Evolutionary conservation across 2,888 invertebrate species (phyloP), one percentile per base, ranked within the genome.

Genomic region (Parnassius glacialis): DNA sequence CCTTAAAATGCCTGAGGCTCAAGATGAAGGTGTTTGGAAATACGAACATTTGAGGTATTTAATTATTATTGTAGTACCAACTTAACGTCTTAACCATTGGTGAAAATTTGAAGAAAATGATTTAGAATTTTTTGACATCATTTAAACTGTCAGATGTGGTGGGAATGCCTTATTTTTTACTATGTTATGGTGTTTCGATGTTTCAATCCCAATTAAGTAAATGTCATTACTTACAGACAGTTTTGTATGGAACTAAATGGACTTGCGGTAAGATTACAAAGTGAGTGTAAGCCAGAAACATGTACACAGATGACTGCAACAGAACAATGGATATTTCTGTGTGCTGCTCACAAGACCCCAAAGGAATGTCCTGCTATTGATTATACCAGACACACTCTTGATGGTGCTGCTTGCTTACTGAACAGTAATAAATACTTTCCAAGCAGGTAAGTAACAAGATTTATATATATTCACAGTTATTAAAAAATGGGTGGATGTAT

Each of bases 361-460:
- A 99, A 99, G 88, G 99, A 99, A 94, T 99, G 99, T 87, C 98
- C 99, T 62, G 99, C 99, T 59, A 99, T 99, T 83, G 99, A 99
- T 89, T 99, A 99, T 80, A 99, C 99, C 2, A 93, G 99, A 73
- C 99, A 99, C 83, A 99, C 99, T 52, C 92, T 99, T 67, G 99
- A 99, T 90, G 99, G 99, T 43, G 99, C 99, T 68, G 99, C 99
- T 68, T 99, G 99, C 92, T 93, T 99, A 74, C 94, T 99, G 67
- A 99, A 99, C 91, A 99, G 98, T 92, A 99, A 99, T 92, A 99
- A 99, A 94, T 99, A 99, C 90, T 99, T 99, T 91, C 99, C 99
- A 67, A 99, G 99, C 95, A 96, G 98, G 97, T 97, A 90, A 76
- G 13, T n/a, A n/a, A 13, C 2, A 20, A 20, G 20, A 20, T 20